These are phyloP conservation scores for Malurus splendens DNA, from an alignment of 2,797 vertebrate genomes.

Conservation along the genomic window DNA sequence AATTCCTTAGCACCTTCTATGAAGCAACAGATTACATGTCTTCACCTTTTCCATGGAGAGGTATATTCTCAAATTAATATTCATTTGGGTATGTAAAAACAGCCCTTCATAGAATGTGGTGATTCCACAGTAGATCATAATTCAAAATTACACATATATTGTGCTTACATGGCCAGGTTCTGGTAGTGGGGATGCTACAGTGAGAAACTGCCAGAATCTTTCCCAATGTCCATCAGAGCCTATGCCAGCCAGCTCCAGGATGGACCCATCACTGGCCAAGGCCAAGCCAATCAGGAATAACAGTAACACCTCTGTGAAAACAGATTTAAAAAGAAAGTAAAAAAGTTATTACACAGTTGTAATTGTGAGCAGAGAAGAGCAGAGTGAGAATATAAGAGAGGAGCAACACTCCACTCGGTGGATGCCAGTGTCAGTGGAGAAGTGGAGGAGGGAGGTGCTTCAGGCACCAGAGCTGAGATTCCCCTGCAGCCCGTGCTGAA, in stretches of 20 bases:
- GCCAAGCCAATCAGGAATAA: background rate
- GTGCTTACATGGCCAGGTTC: background rate
- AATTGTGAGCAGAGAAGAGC: background rate
- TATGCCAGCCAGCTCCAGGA: no score
- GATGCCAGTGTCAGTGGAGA: background rate
- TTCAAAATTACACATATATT: background rate
- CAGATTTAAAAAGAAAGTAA: background rate
- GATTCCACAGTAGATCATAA: background rate
- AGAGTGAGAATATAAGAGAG: background rate
- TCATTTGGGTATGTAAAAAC: background rate
- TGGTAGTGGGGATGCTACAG: background rate
- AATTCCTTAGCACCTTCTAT: background rate
- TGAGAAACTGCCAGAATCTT: background rate
- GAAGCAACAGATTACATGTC: background rate
- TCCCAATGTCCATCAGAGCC: background rate
- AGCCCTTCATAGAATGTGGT: background rate
- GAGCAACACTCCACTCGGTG: background rate
- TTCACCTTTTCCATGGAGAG: background rate
- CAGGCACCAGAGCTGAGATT: background rate
- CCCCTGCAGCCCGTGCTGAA: background rate
- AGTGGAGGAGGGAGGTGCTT: background rate
- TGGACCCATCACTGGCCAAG: background rate
- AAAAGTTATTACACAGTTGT: background rate
- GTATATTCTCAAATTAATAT: background rate
- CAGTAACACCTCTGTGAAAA: background rate